Conservation (phyloP, 2,888 invertebrate species). For the Andricus quercusramuli region DNA sequence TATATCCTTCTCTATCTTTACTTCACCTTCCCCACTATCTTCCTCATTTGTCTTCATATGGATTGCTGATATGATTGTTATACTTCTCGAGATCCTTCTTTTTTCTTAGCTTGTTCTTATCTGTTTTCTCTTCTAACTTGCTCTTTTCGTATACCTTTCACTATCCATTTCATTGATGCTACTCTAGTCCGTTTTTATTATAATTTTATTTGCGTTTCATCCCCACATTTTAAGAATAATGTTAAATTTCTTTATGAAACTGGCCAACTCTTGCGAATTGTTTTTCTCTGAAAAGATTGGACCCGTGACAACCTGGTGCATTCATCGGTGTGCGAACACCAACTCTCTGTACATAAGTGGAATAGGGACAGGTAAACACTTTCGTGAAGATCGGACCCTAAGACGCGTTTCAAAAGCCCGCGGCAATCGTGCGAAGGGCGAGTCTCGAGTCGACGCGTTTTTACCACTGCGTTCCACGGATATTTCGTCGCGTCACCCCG, state of each 20-base stretch:
- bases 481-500: slow-evolving; percentile 52
- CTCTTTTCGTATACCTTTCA: too few relatives aligned
- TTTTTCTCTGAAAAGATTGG: not conserved
- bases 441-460: slow-evolving; percentile 44
- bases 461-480: slow-evolving; percentile 53
- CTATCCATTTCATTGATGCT: too few relatives aligned
- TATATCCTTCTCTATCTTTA: not conserved
- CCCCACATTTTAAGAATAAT: not conserved
- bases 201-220: not conserved
- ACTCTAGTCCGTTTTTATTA: not conserved
- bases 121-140: too few relatives aligned
- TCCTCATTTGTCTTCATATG: not conserved
- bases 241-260: not conserved
- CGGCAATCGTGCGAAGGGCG: slow-evolving; percentile 43
- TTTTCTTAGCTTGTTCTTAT: not conserved
- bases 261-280: not conserved
- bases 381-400: slow-evolving; percentile 17
- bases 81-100: not conserved
- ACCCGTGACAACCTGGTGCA: not conserved
- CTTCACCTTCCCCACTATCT: not conserved
- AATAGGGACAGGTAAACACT: not conserved
- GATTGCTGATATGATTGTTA: not conserved
- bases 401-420: slow-evolving; percentile 45
- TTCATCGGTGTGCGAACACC: not conserved
- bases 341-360: not conserved